Base-by-base conservation (phyloP, 2,113 vertebrate genomes). In the Anarrhichthys ocellatus region DNA sequence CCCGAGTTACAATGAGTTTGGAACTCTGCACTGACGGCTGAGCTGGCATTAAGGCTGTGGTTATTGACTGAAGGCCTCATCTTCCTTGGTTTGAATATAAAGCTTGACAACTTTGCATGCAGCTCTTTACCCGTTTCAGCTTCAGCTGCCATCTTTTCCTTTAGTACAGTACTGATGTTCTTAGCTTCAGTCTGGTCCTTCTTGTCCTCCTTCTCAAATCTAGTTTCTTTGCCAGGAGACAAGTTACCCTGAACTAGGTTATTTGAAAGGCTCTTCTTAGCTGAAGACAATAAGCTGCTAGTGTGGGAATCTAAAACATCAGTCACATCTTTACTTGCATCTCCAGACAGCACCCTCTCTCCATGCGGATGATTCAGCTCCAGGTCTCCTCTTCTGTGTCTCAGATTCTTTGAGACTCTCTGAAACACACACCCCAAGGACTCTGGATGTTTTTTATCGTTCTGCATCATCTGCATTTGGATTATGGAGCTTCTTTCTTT, bases 71-170 rank as follows among this genome's bases (percentile, higher is more conserved):
- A 63, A 20, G 58, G 22, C 65, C n/a, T 85, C 40, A 61, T 77
- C 32, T 79, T 89, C 56, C 48, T 92, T 32, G 91, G 87, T 63
- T 89, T 91, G 73, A 95, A 95, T 8, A 46, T 82, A 56, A 95
- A 96, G 36, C 63, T 66, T 5, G 92, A 91, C 0, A 95, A 76
- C 80, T 86, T 91, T 11, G 14, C 20, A 18, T 56, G 84, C 1
- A 93, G 17, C 65, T 84, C 76, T 73, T 34, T 13, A 4, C 24
- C 29, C 2, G 42, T 34, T 72, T 70, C 71, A 32, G 20, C 34
- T 29, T 73, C n/a, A 10, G 52, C 62, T 34, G 2, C 48, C 11
- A 42, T 66, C 27, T 79, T 75, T 17, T 77, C n/a, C 11, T 18
- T 42, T 1, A 34, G 24, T 8, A n/a, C 64, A 63, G 61, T 1